phyloP scores from a whole-genome alignment of 1,140 invertebrate genomes.

The Riptortus pedestris region DNA sequence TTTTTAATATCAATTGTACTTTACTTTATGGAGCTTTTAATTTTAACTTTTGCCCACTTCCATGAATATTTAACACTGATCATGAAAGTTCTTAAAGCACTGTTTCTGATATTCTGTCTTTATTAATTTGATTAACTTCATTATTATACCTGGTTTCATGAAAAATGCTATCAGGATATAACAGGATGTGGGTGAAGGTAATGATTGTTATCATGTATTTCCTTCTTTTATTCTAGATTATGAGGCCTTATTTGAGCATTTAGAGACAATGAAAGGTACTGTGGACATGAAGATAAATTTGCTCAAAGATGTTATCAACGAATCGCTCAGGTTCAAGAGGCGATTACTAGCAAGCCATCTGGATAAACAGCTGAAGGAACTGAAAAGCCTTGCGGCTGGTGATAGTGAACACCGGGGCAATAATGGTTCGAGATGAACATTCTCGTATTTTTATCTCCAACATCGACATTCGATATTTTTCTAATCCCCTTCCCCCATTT shows the following conservation, averaged over 20 bases:
- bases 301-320: constrained; percentile 61
- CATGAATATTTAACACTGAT: no score
- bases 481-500: no score
- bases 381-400: background rate
- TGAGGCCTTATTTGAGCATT: constrained; percentile 53
- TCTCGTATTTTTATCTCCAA: background rate
- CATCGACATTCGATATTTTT: background rate
- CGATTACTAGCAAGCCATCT: constrained; percentile 53
- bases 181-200: no score
- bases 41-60: no score
- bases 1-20: no score
- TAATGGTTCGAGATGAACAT: constrained; percentile 26
- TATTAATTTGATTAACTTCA: no score
- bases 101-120: no score
- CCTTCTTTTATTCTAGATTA: constrained; percentile 52
- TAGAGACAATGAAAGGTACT: constrained; percentile 60
- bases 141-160: no score
- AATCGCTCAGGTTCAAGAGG: constrained; percentile 70
- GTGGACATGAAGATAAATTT: constrained; percentile 55
- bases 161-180: no score
- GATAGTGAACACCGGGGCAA: constrained; percentile 3
- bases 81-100: no score
- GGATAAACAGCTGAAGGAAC: constrained; percentile 32
- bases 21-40: no score
- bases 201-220: no score